A percentile compares a stretch with the other conserved stretches of the same genome.
Evolutionary conservation across 2,888 invertebrate genomes (phyloP).

Genomic region (Tenthredo mesomela): DNA sequence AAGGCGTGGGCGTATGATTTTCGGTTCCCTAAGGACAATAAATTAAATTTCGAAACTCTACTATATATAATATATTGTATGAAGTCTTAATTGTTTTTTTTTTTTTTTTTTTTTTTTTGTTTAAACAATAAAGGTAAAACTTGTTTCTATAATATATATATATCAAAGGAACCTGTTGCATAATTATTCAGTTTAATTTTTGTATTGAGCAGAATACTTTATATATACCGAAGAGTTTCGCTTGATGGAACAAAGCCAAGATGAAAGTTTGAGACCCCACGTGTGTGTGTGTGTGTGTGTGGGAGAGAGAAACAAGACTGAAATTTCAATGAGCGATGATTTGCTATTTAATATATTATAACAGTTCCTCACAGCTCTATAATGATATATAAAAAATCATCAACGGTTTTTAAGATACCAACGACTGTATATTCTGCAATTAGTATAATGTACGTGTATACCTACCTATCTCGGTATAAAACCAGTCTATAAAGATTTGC

Average conservation of each 20-base stretch:
- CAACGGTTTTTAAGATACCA: slow-evolving; percentile 7
- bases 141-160: neutral
- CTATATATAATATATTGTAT: neutral
- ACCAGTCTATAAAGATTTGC: slow-evolving; percentile 27
- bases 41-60: neutral
- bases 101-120: neutral
- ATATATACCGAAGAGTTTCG: slow-evolving; percentile 27
- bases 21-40: neutral
- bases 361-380: neutral
- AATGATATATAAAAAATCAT: neutral
- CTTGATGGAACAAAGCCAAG: slow-evolving; percentile 41
- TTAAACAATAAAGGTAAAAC: neutral
- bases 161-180: neutral
- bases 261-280: slow-evolving; percentile 28
- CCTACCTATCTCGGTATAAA: slow-evolving; percentile 1
- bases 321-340: slow-evolving; percentile 13
- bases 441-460: neutral
- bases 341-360: slow-evolving; percentile 14
- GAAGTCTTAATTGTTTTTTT: neutral
- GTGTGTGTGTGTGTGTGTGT: neutral
- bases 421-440: neutral
- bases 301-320: neutral
- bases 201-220: neutral
- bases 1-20: slow-evolving; percentile 27
- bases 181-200: neutral